Percentiles rank a stretch among this genome's conserved stretches.
These are phyloP conservation scores for Campylomormyrus tamandua DNA, from an alignment of 2,113 vertebrate species.

Conservation along the genomic window DNA sequence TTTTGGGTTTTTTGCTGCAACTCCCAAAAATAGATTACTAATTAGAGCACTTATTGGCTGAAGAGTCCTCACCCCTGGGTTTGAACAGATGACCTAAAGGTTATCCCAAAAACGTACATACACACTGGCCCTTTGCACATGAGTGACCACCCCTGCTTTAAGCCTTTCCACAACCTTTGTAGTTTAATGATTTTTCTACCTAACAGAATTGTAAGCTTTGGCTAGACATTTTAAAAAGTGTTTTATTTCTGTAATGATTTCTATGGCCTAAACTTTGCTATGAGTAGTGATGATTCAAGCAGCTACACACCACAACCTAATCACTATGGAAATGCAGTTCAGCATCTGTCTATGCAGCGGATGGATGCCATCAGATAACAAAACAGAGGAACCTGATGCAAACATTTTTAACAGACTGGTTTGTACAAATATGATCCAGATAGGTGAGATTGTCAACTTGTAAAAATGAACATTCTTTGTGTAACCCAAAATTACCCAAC, in stretches of 20 bases:
- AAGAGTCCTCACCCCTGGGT: no score
- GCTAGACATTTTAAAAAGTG: not conserved
- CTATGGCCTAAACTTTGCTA: not conserved
- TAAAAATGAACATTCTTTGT: not conserved
- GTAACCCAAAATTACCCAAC: not conserved
- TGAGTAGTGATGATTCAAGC: not conserved
- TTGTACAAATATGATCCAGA: not conserved
- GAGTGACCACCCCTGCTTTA: not conserved
- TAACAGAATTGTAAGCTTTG: not conserved
- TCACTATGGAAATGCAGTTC: not conserved
- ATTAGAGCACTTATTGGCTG: no score
- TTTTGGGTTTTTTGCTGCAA: no score
- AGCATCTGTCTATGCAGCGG: not conserved
- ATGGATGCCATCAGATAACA: not conserved
- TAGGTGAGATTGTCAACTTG: not conserved
- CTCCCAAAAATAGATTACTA: no score
- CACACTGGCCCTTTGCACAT: no score
- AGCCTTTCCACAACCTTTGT: not conserved
- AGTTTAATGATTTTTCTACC: not conserved
- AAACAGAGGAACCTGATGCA: not conserved
- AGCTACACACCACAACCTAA: not conserved
- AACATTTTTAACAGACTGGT: not conserved
- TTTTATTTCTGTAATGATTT: not conserved
- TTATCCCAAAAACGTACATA: no score
- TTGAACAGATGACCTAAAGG: no score